Evolutionary conservation across 2,113 vertebrate genomes (phyloP).

Genomic region (Drymodes brunneopygia): DNA sequence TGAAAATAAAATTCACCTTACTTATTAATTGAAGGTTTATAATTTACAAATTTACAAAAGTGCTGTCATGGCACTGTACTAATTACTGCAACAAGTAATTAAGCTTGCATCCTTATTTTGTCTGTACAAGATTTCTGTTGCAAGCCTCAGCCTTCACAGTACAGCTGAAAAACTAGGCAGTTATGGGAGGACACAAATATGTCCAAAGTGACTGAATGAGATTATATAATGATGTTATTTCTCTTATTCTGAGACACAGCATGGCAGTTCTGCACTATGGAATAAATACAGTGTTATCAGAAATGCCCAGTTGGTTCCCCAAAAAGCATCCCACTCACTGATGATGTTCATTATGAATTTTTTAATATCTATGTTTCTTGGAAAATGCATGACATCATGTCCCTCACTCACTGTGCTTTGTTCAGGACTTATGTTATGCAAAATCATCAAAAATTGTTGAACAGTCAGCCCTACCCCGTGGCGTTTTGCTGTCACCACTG

Average conservation of each 20-base stretch:
- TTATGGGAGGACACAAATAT: not conserved
- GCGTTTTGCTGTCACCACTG: not conserved
- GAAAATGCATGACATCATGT: not conserved
- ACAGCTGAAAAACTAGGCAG: not conserved
- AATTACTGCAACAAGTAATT: not conserved
- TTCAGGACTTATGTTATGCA: not conserved
- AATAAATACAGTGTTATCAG: not conserved
- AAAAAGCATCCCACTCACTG: not conserved
- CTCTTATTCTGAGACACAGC: not conserved
- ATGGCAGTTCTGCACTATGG: not conserved
- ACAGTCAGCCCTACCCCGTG: not conserved
- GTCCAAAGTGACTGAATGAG: not conserved
- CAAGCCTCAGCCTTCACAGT: not conserved
- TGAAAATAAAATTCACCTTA: not conserved
- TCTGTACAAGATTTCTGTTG: not conserved
- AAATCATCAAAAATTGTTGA: not conserved
- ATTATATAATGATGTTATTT: not conserved
- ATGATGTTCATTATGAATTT: not conserved
- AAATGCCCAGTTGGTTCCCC: not conserved
- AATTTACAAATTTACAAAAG: not conserved
- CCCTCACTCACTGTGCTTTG: constrained; percentile 18
- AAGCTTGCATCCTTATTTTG: not conserved
- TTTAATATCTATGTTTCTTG: not conserved
- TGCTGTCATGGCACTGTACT: not conserved
- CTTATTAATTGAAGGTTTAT: not conserved